phyloP scores from a whole-genome alignment of 2,797 vertebrate genomes.

The Notamacropus eugenii region DNA sequence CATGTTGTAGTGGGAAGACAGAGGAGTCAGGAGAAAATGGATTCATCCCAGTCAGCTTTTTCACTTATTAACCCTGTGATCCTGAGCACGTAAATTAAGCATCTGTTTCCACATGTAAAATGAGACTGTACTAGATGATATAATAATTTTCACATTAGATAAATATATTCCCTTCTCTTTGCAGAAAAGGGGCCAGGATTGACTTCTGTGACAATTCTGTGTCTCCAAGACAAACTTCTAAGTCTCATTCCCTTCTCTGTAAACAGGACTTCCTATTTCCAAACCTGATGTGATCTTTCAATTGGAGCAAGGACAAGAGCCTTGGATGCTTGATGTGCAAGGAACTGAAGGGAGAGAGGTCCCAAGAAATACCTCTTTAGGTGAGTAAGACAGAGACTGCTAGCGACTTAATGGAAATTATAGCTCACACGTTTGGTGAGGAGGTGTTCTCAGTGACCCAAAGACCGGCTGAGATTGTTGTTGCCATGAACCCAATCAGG shows the following conservation, averaged over 20 bases:
- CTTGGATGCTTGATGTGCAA: conserved; percentile 52
- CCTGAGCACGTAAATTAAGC: background rate
- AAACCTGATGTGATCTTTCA: conserved; percentile 67
- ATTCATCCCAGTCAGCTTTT: background rate
- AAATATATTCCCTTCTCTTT: conserved; percentile 30
- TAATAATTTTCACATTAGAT: background rate
- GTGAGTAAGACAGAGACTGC: conserved; percentile 49
- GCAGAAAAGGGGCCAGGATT: conserved; percentile 3
- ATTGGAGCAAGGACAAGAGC: conserved; percentile 54
- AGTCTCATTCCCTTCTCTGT: conserved; percentile 40
- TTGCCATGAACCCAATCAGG: background rate
- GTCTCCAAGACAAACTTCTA: background rate
- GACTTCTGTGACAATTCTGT: background rate
- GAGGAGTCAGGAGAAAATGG: conserved; percentile 2
- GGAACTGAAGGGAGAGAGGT: conserved; percentile 42
- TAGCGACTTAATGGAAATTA: background rate
- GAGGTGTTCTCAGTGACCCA: background rate
- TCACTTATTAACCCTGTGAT: conserved; percentile 20
- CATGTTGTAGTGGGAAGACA: background rate
- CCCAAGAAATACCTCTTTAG: conserved; percentile 50
- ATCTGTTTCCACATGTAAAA: background rate
- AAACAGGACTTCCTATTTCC: conserved; percentile 74
- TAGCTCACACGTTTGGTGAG: background rate
- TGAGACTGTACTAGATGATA: background rate
- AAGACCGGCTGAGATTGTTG: conserved; percentile 23